Conservation (phyloP, 2,113 vertebrate genomes). For the Gorilla gorilla region DNA sequence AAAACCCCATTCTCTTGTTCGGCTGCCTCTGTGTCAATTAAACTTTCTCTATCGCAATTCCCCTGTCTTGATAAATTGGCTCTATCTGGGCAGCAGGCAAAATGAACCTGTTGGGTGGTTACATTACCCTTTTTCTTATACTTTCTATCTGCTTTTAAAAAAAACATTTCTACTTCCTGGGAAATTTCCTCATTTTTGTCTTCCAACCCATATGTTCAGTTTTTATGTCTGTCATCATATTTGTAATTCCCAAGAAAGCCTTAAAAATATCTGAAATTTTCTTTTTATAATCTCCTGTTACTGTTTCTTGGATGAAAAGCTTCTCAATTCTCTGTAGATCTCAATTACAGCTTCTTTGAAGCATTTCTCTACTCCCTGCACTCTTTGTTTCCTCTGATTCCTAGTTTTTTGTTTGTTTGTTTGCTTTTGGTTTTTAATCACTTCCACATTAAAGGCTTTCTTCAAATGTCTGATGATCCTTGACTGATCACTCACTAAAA, state of each 20-base stretch:
- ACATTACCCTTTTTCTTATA: not conserved
- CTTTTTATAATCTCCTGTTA: conserved; percentile 31
- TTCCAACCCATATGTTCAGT: not conserved
- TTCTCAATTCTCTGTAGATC: not conserved
- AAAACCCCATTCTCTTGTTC: too few species aligned
- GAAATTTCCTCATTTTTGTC: conserved; percentile 32
- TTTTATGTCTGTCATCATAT: conserved; percentile 38
- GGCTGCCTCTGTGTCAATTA: too few species aligned
- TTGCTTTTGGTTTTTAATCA: conserved; percentile 17
- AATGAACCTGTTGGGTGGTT: not conserved
- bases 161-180: not conserved
- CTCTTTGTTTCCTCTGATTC: conserved; percentile 40
- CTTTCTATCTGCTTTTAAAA: not conserved
- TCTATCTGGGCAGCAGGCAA: too few species aligned
- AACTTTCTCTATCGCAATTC: too few species aligned
- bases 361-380: not conserved
- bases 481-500: not conserved
- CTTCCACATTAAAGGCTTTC: not conserved
- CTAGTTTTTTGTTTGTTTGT: not conserved
- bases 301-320: conserved; percentile 37
- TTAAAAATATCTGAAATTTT: conserved; percentile 19
- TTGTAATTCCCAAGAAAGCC: conserved; percentile 20
- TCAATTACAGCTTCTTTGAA: conserved; percentile 16
- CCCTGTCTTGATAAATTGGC: too few species aligned
- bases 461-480: not conserved